Evolutionary conservation across 2,888 invertebrate genomes (phyloP).

Genomic region (Lasioglossum malachurum): DNA sequence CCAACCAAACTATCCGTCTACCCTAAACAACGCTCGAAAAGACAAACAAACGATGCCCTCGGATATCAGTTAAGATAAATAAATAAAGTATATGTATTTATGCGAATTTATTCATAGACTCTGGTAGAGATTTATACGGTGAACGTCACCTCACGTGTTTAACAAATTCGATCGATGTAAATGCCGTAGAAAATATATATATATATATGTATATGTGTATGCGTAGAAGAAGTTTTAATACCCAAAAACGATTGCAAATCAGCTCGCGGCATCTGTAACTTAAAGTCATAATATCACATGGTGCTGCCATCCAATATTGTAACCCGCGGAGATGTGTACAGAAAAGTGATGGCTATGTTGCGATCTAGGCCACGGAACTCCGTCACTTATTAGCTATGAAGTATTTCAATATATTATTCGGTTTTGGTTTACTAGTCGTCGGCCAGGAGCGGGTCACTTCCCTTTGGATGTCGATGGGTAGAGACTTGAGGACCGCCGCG

Average conservation of each 20-base stretch:
- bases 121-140: constrained; percentile 34
- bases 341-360: constrained; percentile 57
- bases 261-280: constrained; percentile 56
- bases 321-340: constrained; percentile 57
- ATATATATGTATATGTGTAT: constrained; percentile 20
- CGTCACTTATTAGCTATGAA: constrained; percentile 84
- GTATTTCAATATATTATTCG: constrained; percentile 83
- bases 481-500: constrained; percentile 88
- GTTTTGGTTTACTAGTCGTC: constrained; percentile 80
- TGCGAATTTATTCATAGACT: constrained; percentile 24
- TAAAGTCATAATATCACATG: constrained; percentile 60
- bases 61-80: constrained; percentile 44
- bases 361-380: constrained; percentile 65
- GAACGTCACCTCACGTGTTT: constrained; percentile 26
- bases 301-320: constrained; percentile 73
- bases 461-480: constrained; percentile 90
- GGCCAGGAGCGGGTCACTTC: constrained; percentile 86
- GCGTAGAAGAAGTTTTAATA: constrained; percentile 37
- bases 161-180: constrained; percentile 43
- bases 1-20: not conserved
- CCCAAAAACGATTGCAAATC: constrained; percentile 42
- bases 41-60: constrained; percentile 1
- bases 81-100: constrained; percentile 38
- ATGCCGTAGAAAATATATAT: constrained; percentile 51
- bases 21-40: constrained; percentile 9